A percentile compares a stretch with the other conserved stretches of the same genome.
These are phyloP conservation scores for Cherax quadricarinatus DNA, from an alignment of 1,140 invertebrate species.

Conservation along the genomic window DNA sequence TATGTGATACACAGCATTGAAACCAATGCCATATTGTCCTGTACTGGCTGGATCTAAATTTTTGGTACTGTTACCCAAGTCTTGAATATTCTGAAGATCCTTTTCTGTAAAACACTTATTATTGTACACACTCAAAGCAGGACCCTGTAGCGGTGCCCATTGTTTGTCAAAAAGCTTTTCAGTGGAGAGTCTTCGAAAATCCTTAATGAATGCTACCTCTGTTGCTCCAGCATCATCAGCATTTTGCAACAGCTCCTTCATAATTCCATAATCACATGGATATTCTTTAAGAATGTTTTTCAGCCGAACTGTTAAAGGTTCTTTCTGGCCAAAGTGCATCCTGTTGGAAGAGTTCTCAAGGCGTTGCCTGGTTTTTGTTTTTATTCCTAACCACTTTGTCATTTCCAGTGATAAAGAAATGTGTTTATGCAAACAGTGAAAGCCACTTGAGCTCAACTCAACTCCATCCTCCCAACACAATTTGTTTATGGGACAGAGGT, in stretches of 20 bases:
- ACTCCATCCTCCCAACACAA: slow-evolving; percentile 36
- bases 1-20: slow-evolving; percentile 58
- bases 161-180: slow-evolving; percentile 69
- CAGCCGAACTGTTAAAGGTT: slow-evolving; percentile 32
- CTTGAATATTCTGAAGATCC: slow-evolving; percentile 75
- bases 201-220: slow-evolving; percentile 75
- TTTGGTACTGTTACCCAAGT: slow-evolving; percentile 73
- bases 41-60: slow-evolving; percentile 27
- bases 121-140: slow-evolving; percentile 76
- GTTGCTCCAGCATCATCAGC: slow-evolving; percentile 76
- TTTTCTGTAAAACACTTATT: slow-evolving; percentile 75
- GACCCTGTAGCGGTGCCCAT: slow-evolving; percentile 74
- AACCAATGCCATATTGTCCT: slow-evolving; percentile 60
- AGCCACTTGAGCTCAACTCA: slow-evolving; percentile 16
- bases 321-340: slow-evolving; percentile 45
- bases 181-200: slow-evolving; percentile 72
- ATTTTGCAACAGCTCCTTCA: slow-evolving; percentile 58
- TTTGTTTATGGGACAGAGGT: not conserved
- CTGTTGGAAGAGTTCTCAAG: slow-evolving; percentile 36
- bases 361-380: slow-evolving; percentile 38
- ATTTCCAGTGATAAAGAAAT: slow-evolving; percentile 10
- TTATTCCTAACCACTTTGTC: slow-evolving; percentile 37
- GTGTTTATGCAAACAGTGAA: slow-evolving; percentile 26
- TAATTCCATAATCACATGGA: slow-evolving; percentile 47
- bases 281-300: slow-evolving; percentile 46